A percentile compares a stretch with the other conserved stretches of the same genome.
These are phyloP conservation scores for Amaurobius ferox DNA, from an alignment of 2,888 invertebrate genomes.

Conservation along the genomic window DNA sequence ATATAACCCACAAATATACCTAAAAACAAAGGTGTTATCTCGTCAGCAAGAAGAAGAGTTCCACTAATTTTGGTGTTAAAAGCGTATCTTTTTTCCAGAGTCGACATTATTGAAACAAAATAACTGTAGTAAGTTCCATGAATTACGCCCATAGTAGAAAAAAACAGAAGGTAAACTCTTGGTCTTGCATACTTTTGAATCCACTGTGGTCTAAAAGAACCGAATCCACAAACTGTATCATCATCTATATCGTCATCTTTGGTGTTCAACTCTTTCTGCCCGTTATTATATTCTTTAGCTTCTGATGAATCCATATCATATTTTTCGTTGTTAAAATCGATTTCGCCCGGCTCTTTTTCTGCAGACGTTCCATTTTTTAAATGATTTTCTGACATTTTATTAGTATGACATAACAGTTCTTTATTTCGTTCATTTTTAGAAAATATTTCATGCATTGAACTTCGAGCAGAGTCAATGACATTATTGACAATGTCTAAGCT, in stretches of 20 bases:
- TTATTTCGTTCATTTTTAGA: background rate
- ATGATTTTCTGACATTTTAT: background rate
- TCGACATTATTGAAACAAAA: slow-evolving; percentile 54
- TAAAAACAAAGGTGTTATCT: slow-evolving; percentile 48
- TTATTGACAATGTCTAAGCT: slow-evolving; percentile 40
- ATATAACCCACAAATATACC: slow-evolving; percentile 69
- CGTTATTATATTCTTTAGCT: background rate
- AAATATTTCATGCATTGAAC: background rate
- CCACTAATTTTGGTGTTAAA: slow-evolving; percentile 72
- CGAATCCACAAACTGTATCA: slow-evolving; percentile 66
- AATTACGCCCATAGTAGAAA: slow-evolving; percentile 65
- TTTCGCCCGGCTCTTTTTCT: background rate
- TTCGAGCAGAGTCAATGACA: slow-evolving; percentile 34
- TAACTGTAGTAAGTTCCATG: slow-evolving; percentile 72
- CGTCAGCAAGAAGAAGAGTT: slow-evolving; percentile 68
- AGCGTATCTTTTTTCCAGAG: slow-evolving; percentile 72
- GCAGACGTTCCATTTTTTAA: background rate
- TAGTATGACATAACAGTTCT: background rate
- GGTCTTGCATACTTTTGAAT: slow-evolving; percentile 72
- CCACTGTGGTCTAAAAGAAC: slow-evolving; percentile 71
- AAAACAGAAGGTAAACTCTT: slow-evolving; percentile 54
- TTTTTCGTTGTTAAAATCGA: background rate
- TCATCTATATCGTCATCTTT: slow-evolving; percentile 8
- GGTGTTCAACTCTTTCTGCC: no score
- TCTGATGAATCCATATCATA: background rate